phyloP scores from a whole-genome alignment of 2,888 invertebrate species.

The Vannuccia rotundouncinata region DNA sequence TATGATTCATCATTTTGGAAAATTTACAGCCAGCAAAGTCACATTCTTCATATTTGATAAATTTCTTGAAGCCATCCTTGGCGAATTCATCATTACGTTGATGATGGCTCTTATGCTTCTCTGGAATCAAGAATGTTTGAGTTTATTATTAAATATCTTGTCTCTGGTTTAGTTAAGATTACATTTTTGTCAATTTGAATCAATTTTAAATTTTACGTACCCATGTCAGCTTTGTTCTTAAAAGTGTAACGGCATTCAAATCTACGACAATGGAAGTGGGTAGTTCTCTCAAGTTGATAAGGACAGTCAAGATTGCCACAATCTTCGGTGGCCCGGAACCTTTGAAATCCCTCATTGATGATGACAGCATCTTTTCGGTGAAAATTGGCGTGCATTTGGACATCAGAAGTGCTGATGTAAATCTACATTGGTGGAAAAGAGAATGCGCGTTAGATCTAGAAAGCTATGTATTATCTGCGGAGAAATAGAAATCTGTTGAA shows the following conservation, averaged over 20 bases:
- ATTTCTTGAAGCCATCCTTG: slow-evolving; percentile 94
- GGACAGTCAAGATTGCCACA: slow-evolving; percentile 83
- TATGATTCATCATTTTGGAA: slow-evolving; percentile 82
- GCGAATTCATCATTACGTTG: slow-evolving; percentile 91
- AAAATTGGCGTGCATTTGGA: slow-evolving; percentile 98
- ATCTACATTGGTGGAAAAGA: slow-evolving; percentile 60
- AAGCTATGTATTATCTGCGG: not conserved
- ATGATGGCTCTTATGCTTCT: slow-evolving; percentile 96
- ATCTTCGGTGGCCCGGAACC: slow-evolving; percentile 89
- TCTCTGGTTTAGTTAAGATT: too few species aligned
- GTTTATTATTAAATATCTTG: too few species aligned
- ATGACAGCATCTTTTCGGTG: slow-evolving; percentile 95
- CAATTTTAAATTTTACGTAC: slow-evolving; percentile 61
- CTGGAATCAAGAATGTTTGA: slow-evolving; percentile 61
- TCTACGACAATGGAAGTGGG: slow-evolving; percentile 91
- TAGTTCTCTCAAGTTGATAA: slow-evolving; percentile 86
- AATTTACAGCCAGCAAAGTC: slow-evolving; percentile 84
- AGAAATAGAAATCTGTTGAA: not conserved
- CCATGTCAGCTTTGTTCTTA: slow-evolving; percentile 99
- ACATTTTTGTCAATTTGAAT: too few species aligned
- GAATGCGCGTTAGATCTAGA: not conserved
- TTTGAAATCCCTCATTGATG: slow-evolving; percentile 91
- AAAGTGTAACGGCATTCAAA: slow-evolving; percentile 86
- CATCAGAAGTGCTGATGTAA: slow-evolving; percentile 95
- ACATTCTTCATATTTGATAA: slow-evolving; percentile 90